Base-by-base conservation (phyloP, 2,113 vertebrate genomes). In the Lagopus leucura region DNA sequence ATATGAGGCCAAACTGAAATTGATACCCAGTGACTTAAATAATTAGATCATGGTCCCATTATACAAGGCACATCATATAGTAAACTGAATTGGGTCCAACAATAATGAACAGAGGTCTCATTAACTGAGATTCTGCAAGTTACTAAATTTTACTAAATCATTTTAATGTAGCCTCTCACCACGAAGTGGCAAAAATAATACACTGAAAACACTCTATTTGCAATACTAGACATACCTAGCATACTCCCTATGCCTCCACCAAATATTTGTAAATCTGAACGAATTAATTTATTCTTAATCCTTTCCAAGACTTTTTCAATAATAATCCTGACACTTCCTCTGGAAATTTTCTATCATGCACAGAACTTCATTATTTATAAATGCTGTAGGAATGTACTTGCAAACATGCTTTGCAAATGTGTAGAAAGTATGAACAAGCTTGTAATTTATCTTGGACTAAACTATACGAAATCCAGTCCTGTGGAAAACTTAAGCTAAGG, bases 101-200 rank as follows among this genome's bases (percentile, higher is more conserved):
- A 92, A 85, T 86, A 93, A 89, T 82, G 91, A 96, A 86, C 78
- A 91, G 72, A 88, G 64, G 88, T 64, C 78, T 93, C 87, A 94
- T 93, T 94, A 96, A 83, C 42, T 86, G 52, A 88, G 71, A 89
- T 89, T 67, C 72, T 95, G 38, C 79, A 90, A 73, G 82, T 74
- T 88, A 82, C 87, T 96, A 95, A 92, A 89, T 89, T 92, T 89
- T 89, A 88, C 21, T 93, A 88, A 90, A 94, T 94, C 88, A 88
- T 92, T 92, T 96, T 91, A 90, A 92, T 88, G 82, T 84, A n/a
- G 7, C 15, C 55, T 78, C n/a, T 96, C 87, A 92, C 84, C 76
- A 93, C 74, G 71, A 72, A 96, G 72, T 92, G 76, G 87, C 82
- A 94, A 90, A 96, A 94, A 92, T 83, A 95, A 92, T 93, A 92